Evolutionary conservation across 2,888 invertebrate genomes (phyloP), one percentile per base, ranked within the genome.

Genomic region (Aphidoletes aphidimyza): DNA sequence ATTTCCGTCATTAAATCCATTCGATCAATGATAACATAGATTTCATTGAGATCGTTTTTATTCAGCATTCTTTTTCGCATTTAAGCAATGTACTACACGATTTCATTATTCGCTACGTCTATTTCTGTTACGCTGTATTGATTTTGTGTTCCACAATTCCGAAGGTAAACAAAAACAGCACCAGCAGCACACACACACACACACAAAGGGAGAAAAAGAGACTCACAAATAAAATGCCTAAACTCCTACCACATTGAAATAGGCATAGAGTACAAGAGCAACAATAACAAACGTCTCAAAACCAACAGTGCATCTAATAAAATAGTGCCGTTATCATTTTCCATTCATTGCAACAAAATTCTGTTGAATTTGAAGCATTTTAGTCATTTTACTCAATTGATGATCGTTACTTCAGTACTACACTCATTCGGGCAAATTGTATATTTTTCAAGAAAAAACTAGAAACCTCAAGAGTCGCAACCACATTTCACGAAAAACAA

Each of bases 121-220:
- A 81, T 81, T 37, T 81, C 26, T 37, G 81, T 81, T 81, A 36
- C 37, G 81, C 81, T 81, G 81, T 81, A 81, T 81, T 81, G 81
- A 81, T 81, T 81, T 37, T 81, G 81, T 81, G 37, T 37, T 36
- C 81, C 30, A 37, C 81, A 81, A 37, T 26, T 47, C 47, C 5
- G 30, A 69, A 30, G 11, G 14, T 69, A 69, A 69, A 69, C 14
- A 14, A 9, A 14, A 69, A 34, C 11, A 34, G 14, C 3, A 54
- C 22, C 5, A 54, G 34, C 5, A 30, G 69, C 26, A 69, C 47
- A 54, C 22, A 54, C 2, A 54, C 22, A n/a, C n/a, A n/a, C n/a
- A n/a, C n/a, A n/a, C n/a, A n/a, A n/a, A n/a, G n/a, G n/a, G n/a
- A n/a, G n/a, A n/a, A n/a, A n/a, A n/a, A n/a, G n/a, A n/a, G n/a